Base-by-base conservation (phyloP, 2,113 vertebrate genomes). In the Cairina moschata region DNA sequence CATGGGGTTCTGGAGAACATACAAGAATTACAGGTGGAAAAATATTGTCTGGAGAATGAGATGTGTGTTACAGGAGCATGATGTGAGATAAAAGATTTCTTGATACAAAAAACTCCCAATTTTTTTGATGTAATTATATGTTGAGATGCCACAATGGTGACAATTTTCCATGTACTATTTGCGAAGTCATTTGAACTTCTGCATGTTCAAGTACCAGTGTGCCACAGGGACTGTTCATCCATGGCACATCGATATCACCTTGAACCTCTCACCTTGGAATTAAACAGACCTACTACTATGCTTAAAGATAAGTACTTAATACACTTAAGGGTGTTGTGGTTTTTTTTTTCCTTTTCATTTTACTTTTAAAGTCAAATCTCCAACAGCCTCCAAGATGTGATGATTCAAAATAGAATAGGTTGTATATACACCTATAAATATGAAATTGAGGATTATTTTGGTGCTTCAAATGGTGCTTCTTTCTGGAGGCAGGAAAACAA, bases 121-220 rank as follows among this genome's bases (percentile, higher is more conserved):
- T 55, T 54, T 54, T 56, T 23, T 38, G 4, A 34, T 29, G 36
- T 69, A 78, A 26, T 83, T 59, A 11, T 2, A 0, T 59, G 36
- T 21, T 78, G 5, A 56, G 32, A 7, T 48, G 21, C 32, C 48
- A 21, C 14, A 48, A 3, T 10, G 8, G 16, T 71, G 40, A 32
- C 5, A 23, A 1, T 52, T 81, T 48, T 11, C 63, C 17, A 3
- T 18, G 32, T 22, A 1, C 20, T 36, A 18, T 63, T 75, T 21
- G 13, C 34, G 17, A 89, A 87, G 28, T 60, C 8, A 13, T 59
- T 68, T 54, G 29, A 67, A 9, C 1, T 2, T 83, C 58, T 69
- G 8, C 28, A 10, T 29, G 26, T 72, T 65, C 0, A 85, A 42
- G 18, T 52, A 17, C 7, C 3, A 1, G 0, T 9, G n/a, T 73